Evolutionary conservation across 2,797 vertebrate species (phyloP).

Genomic region (Loriculus beryllinus): DNA sequence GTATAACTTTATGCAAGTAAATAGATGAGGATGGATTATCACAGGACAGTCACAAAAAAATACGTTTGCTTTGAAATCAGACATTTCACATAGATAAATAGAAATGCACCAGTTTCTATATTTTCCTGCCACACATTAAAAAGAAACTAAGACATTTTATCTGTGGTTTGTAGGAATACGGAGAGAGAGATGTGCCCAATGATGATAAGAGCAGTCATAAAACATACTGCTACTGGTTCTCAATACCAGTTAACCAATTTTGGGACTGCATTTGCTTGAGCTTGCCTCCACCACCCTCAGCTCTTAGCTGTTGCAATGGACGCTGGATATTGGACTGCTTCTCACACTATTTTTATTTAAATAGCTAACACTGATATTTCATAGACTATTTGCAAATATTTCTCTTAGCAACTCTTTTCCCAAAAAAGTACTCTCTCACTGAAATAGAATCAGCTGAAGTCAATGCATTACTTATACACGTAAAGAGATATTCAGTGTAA

Average conservation of each 20-base stretch:
- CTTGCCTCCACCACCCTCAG: neutral
- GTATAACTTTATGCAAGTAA: neutral
- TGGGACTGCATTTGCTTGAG: neutral
- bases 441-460: neutral
- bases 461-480: neutral
- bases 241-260: neutral
- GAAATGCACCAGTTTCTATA: neutral
- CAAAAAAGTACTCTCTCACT: neutral
- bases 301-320: neutral
- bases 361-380: neutral
- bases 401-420: neutral
- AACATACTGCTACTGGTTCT: neutral
- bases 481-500: neutral
- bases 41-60: neutral
- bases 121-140: neutral
- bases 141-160: neutral
- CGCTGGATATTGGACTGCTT: neutral
- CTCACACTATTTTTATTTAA: neutral
- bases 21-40: neutral
- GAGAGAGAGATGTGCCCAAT: neutral
- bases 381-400: neutral
- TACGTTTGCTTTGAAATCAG: neutral
- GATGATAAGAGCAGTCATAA: neutral
- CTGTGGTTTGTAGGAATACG: neutral
- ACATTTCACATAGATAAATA: neutral